Base-by-base conservation (phyloP, 2,888 invertebrate genomes). In the Drosophila putrida region DNA sequence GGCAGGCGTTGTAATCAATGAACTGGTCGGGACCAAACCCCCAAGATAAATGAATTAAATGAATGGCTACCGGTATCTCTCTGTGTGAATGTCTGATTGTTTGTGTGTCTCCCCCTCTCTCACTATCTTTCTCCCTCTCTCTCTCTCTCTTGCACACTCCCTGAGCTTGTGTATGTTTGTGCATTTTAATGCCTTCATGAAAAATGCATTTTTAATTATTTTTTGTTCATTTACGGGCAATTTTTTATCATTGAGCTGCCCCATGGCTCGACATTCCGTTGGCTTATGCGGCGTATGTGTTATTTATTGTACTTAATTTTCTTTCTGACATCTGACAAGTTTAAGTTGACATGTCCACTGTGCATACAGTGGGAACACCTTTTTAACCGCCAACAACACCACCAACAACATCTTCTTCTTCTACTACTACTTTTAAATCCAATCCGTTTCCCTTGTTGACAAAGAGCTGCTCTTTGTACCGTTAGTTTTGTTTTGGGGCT, bases 201-300 rank as follows among this genome's bases (percentile, higher is more conserved):
- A 85, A 88, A 85, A 88, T 83, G 78, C 77, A 85, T 85, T 85
- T 88, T 85, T 88, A 88, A 85, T 85, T 88, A 88, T 88, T 88
- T 85, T 88, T 74, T 81, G 76, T 80, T 73, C 78, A 83, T 78
- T 86, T 88, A 80, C 71, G 68, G 66, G 50, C 63, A 49, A 72
- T 53, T 67, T 74, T 78, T 71, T 74, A 59, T 78, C 55, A 46
- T 62, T 78, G 69, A 65, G 33, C 53, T 46, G 38, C 44, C 43
- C 47, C 35, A 54, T 36, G 43, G 61, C 61, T 28, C 51, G 51
- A 61, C 67, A 67, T 59, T 51, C 47, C 47, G 43, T 53, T 75
- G 86, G 82, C 88, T 80, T 83, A 83, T 78, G 75, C 72, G 80
- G 67, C 83, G 83, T 82, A 88, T 88, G 75, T 78, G 86, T 86